Conservation (phyloP, 1,140 invertebrate species). For the Andricus grossulariae region DNA sequence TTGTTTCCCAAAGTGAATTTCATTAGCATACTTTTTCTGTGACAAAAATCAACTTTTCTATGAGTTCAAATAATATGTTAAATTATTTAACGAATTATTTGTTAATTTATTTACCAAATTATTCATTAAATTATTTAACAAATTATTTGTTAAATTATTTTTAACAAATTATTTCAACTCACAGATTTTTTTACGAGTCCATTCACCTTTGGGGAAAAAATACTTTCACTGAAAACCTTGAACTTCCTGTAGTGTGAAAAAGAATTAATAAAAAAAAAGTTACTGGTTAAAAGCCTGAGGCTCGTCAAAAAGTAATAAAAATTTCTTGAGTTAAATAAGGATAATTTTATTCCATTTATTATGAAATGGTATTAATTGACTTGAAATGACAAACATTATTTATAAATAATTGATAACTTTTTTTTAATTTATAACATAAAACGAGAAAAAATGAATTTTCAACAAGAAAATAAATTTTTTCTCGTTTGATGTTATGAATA, state of each 20-base stretch:
- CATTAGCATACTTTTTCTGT: conserved; percentile 15
- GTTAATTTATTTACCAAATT: too few species aligned
- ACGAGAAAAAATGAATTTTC: too few species aligned
- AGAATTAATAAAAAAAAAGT: neutral
- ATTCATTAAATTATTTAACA: neutral
- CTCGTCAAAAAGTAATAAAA: too few species aligned
- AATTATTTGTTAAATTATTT: neutral
- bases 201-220: neutral
- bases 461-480: too few species aligned
- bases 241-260: neutral
- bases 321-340: too few species aligned
- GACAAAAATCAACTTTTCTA: neutral
- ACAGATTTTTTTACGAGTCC: neutral
- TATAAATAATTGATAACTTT: too few species aligned
- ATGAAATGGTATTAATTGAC: too few species aligned
- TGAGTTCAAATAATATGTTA: neutral
- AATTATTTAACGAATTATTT: neutral
- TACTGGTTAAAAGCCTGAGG: neutral
- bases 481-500: too few species aligned
- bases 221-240: conserved; percentile 18
- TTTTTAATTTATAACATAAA: too few species aligned
- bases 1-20: neutral
- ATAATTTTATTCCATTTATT: too few species aligned
- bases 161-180: neutral
- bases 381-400: too few species aligned